Base-by-base conservation (phyloP, 1,140 invertebrate genomes). In the Drosophila suzukii region DNA sequence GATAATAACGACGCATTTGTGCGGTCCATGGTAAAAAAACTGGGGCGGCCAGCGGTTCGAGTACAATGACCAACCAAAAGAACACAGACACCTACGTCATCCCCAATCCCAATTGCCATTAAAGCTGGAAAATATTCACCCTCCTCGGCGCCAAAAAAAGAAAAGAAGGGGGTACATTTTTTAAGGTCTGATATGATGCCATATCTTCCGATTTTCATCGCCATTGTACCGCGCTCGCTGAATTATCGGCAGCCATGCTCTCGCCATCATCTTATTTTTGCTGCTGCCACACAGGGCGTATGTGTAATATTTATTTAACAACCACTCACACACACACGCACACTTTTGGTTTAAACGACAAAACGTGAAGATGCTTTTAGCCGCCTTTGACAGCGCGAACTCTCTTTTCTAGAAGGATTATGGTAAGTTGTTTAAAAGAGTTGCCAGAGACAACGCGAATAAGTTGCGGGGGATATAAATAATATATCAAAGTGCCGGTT, bases 1-100 rank as follows among this genome's bases (percentile, higher is more conserved):
- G 83, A 88, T 86, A 88, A 86, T 88, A 86, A 79, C 67, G 47
- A 68, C 75, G 80, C 75, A 86, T 88, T 88, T 88, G 79, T 73
- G 67, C 36, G 65, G 79, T 66, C 66, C 79, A 76, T n/a, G 47
- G 32, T 73, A 59, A 55, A 39, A 53, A 61, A 51, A 81, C 68
- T 71, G 67, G 44, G 39, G 53, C 60, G 51, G 65, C 55, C 62
- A 61, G 56, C 46, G 44, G 49, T 24, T 59, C 56, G 63, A 65
- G 81, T 68, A 74, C 81, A 81, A 85, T 85, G 77, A 67, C 81
- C 77, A 81, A 51, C 38, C 59, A 60, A 66, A 74, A 50, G 68
- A 65, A 62, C 56, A 61, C 49, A 63, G 53, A 73, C 47, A 78
- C 20, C 58, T 46, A 44, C 66, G 65, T 72, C 65, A 72, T 71